phyloP scores from a whole-genome alignment of 2,113 vertebrate species.

The Alligator sinensis region DNA sequence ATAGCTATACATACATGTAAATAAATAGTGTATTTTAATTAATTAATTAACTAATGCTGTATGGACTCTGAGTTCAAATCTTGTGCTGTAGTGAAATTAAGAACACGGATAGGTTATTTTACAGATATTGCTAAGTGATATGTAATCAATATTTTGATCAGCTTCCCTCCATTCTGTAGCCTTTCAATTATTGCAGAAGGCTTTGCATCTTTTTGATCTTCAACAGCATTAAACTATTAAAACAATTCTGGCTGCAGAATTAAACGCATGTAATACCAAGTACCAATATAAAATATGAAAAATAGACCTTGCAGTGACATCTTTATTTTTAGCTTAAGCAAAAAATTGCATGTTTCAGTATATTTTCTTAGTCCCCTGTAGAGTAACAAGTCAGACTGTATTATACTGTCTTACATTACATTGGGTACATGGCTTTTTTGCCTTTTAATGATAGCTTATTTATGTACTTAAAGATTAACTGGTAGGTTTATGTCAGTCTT shows the following conservation, averaged over 20 bases:
- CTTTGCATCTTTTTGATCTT: background rate
- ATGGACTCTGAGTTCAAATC: background rate
- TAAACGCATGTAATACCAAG: background rate
- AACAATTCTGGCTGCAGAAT: background rate
- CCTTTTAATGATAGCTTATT: background rate
- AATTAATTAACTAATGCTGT: too few relatives aligned
- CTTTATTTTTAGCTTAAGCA: background rate
- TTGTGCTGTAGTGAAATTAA: background rate
- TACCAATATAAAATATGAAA: background rate
- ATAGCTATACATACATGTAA: too few relatives aligned
- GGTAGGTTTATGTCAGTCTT: background rate
- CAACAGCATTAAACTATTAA: background rate
- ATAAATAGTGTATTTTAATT: background rate
- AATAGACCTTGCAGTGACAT: background rate
- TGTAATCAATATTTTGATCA: background rate
- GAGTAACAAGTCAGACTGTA: background rate
- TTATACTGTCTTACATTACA: background rate
- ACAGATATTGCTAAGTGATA: background rate
- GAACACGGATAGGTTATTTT: background rate
- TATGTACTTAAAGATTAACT: background rate
- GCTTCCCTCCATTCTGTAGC: fast-evolving
- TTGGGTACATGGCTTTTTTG: background rate
- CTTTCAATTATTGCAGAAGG: background rate
- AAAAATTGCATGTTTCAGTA: background rate
- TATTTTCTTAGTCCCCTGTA: background rate